Evolutionary conservation across 2,797 vertebrate species (phyloP), one percentile per base, ranked within the genome.

Genomic region (Denticeps clupeoides): DNA sequence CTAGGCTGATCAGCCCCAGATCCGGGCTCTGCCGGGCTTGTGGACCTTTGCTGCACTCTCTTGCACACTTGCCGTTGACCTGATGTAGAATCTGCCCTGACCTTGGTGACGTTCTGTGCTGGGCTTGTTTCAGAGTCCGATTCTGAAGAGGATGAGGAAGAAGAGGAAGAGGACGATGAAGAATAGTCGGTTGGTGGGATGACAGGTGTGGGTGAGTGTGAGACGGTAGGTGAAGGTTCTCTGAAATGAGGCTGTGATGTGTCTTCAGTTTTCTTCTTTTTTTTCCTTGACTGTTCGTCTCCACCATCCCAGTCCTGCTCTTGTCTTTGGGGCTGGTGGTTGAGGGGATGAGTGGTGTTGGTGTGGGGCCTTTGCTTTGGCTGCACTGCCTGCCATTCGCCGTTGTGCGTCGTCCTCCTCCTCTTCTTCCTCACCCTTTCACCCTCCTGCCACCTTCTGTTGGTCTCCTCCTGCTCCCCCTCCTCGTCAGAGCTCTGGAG

Each of bases 91-190:
- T 80, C 78, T 0, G 81, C 64, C 0, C 78, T 80, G 1, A 74
- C 82, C 68, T 89, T 93, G 64, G 82, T 59, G 63, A 82, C 56
- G 0, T 75, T 70, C 24, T 51, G 71, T 25, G 51, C 82, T 12
- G 45, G 56, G 52, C 74, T 70, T 11, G 69, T 69, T 40, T 86
- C 81, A n/a, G 62, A 57, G 15, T 62, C 54, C 7, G 59, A 58
- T 9, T 62, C 62, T 9, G 56, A 59, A 1, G 59, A 51, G 4
- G 45, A 60, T 9, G 65, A 55, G 2, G 45, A 56, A 2, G 64
- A 59, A 9, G 64, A 63, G 1, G 61, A 60, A 4, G 60, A 52
- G 16, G 60, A 59, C 41, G 56, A 58, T 8, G 56, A 45, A 28
- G 53, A 51, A 15, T 46, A 32, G 5, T 2, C 25, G 8, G 41